Base-by-base conservation (phyloP, 2,888 invertebrate species). In the Spisula subtruncata region DNA sequence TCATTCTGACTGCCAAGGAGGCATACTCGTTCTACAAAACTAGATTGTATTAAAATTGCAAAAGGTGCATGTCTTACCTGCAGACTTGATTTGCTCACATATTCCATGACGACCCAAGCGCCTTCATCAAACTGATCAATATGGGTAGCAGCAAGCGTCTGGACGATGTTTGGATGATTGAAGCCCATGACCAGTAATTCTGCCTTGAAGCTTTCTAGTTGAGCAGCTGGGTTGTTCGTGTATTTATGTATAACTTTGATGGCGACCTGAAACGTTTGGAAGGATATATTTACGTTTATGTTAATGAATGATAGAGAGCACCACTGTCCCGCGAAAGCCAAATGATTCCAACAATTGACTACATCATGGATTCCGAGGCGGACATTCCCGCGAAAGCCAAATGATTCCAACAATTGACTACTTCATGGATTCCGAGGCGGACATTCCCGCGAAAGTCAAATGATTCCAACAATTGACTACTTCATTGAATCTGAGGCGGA, bases 21-120 rank as follows among this genome's bases (percentile, higher is more conserved):
- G 8, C 8, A 41, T 41, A 41, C 41, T 5, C 8, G 41, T 41
- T 41, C 8, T 5, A 41, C 8, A n/a, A n/a, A n/a, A n/a, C n/a
- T n/a, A n/a, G 4, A 41, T 41, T 41, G 51, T 1, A 51, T 16
- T 10, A 51, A 20, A n/a, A 60, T 2, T 6, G 18, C 25, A 25
- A 60, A 60, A n/a, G 2, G 60, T 60, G 8, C 41, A 6, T 60
- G n/a, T 60, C 25, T 66, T 84, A 93, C 90, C 85, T 95, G 95
- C 0, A 97, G 94, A 85, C 95, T 96, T 12, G 91, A 85, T 48
- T 91, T 91, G 6, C 96, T 96, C 6, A 95, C 96, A 91, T 95
- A 97, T 93, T 97, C 97, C 97, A 97, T 97, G 14, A 97, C 97
- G 14, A 97, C 96, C 97, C 97, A 93, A 94, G 95, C 95, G 79